Conservation (phyloP, 2,113 vertebrate genomes). For the Pedetes capensis region DNA sequence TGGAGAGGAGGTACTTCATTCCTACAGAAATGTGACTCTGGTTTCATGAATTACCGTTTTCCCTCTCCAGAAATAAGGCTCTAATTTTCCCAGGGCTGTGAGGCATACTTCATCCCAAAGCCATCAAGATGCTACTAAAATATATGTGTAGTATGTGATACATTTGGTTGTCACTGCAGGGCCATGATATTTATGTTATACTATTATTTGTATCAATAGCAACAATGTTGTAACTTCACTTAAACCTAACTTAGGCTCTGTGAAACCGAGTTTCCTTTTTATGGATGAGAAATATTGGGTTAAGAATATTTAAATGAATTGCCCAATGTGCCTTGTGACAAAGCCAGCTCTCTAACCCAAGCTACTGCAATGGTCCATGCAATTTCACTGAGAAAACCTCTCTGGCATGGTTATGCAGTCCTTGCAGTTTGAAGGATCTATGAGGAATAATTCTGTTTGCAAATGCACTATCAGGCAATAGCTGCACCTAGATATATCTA, state of each 20-base stretch:
- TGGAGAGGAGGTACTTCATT: constrained; percentile 35
- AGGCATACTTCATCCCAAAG: background rate
- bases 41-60: constrained; percentile 14
- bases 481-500: background rate
- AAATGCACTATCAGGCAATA: background rate
- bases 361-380: background rate
- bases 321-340: background rate
- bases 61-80: background rate
- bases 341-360: background rate
- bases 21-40: constrained; percentile 35
- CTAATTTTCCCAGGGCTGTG: background rate
- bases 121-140: background rate
- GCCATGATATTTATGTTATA: background rate
- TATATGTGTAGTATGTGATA: background rate
- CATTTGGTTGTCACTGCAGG: background rate
- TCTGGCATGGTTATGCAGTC: background rate
- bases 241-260: background rate
- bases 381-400: background rate
- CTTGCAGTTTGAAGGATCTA: background rate
- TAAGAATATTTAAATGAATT: background rate
- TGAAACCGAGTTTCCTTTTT: background rate
- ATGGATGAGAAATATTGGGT: background rate
- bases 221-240: background rate
- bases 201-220: background rate
- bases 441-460: background rate